Conservation (phyloP, 2,888 invertebrate species). For the Tinea pellionella region DNA sequence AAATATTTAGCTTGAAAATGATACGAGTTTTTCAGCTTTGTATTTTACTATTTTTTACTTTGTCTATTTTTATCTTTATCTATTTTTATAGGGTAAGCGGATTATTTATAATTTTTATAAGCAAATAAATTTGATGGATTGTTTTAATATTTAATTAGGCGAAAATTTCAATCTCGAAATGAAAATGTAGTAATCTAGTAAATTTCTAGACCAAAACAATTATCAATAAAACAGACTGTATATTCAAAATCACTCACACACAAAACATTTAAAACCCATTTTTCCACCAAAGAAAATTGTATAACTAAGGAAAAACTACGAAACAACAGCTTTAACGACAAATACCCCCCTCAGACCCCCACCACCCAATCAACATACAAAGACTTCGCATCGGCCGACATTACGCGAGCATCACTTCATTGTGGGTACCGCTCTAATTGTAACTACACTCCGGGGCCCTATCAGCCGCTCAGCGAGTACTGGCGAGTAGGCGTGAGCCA, state of each 20-base stretch:
- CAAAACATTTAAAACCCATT: not conserved
- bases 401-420: conserved; percentile 67
- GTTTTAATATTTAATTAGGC: too few relatives aligned
- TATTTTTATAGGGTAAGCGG: too few relatives aligned
- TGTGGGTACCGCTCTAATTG: conserved; percentile 69
- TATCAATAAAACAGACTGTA: too few relatives aligned
- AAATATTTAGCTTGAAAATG: not conserved
- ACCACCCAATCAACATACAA: conserved; percentile 60
- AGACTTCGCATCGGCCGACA: conserved; percentile 53
- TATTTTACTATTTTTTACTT: not conserved
- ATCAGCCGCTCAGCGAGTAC: conserved; percentile 65
- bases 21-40: not conserved
- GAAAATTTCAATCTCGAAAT: too few relatives aligned
- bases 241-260: too few relatives aligned
- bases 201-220: too few relatives aligned
- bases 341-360: not conserved
- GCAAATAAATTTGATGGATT: too few relatives aligned
- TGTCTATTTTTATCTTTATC: too few relatives aligned
- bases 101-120: too few relatives aligned
- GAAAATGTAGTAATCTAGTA: too few relatives aligned
- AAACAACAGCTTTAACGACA: not conserved
- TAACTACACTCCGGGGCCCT: conserved; percentile 68
- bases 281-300: not conserved
- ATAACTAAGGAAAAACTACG: not conserved
- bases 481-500: conserved; percentile 65